Base-by-base conservation (phyloP, 1,140 invertebrate genomes). In the Geopemphigus sp. region DNA sequence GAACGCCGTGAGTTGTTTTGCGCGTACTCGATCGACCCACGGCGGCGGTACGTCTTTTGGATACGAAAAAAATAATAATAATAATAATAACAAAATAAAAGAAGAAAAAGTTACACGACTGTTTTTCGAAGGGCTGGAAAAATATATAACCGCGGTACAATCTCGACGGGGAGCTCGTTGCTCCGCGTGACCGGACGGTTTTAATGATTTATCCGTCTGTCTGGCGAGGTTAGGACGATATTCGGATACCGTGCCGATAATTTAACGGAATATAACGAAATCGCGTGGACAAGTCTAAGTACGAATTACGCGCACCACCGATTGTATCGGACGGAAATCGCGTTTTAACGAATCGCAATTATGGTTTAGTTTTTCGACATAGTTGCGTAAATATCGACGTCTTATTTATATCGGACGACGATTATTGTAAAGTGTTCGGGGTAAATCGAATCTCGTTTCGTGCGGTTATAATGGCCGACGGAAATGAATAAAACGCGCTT, bases 171-270 rank as follows among this genome's bases (percentile, higher is more conserved):
- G 74, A 47, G 74, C 57, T 45, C 72, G 29, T 59, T 32, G 29
- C 14, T 57, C 54, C 32, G 72, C 72, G 59, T 22, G 56, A 72
- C 24, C 68, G 68, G 32, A 59, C 74, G 74, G 74, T 61, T 61
- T 61, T 61, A 78, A 78, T 78, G 74, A 78, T 78, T 78, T 78
- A 78, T 78, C 56, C 74, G 74, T 78, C 74, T 63, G 74, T n/a
- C 39, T 39, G 14, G 39, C n/a, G 17, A n/a, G 24, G 26, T 12
- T 6, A 14, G 10, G n/a, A 4, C 10, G 24, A 53, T 47, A 72
- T 72, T 72, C 45, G 66, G 66, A 68, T 54, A 26, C 53, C 47
- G 22, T 68, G 66, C 53, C 68, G 11, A 72, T 72, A 70, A 47
- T 26, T 12, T 54, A 78, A 47, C 17, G 59, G 74, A 45, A 78